A percentile compares a stretch with the other conserved stretches of the same genome.
Conservation (phyloP, 1,140 invertebrate genomes). For the Drosophila sp. region DNA sequence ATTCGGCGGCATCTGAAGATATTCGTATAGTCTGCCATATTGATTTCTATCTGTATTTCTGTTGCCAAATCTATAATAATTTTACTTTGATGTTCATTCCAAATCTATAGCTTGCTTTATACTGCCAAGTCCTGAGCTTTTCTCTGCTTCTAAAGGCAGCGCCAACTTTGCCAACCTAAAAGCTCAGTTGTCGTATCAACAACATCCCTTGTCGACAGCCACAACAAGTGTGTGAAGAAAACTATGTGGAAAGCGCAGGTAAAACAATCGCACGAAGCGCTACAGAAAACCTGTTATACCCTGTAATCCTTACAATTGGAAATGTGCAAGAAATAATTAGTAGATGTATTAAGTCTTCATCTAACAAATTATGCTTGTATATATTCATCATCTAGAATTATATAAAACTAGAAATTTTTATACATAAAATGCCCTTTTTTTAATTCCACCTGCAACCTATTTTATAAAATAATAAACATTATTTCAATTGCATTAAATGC, state of each 20-base stretch:
- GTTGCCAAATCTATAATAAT: slow-evolving; percentile 14
- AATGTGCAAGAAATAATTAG: too few relatives aligned
- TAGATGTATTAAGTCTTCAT: too few relatives aligned
- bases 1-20: slow-evolving; percentile 59
- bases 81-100: slow-evolving; percentile 20
- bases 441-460: too few relatives aligned
- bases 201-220: slow-evolving; percentile 13
- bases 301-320: not conserved
- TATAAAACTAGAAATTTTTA: too few relatives aligned
- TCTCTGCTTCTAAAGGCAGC: too few relatives aligned
- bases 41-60: not conserved
- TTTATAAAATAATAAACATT: too few relatives aligned
- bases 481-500: too few relatives aligned
- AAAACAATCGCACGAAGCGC: slow-evolving; percentile 22
- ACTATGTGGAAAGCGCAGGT: slow-evolving; percentile 6
- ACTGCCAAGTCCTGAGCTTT: too few relatives aligned
- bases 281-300: slow-evolving; percentile 4
- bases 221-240: slow-evolving; percentile 18
- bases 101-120: not conserved
- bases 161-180: slow-evolving; percentile 9
- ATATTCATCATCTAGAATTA: too few relatives aligned
- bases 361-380: too few relatives aligned
- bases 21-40: slow-evolving; percentile 60
- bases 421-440: too few relatives aligned
- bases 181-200: too few relatives aligned